These are phyloP conservation scores for Marcusenius ussheri DNA, from an alignment of 2,113 vertebrate genomes.

Conservation along the genomic window DNA sequence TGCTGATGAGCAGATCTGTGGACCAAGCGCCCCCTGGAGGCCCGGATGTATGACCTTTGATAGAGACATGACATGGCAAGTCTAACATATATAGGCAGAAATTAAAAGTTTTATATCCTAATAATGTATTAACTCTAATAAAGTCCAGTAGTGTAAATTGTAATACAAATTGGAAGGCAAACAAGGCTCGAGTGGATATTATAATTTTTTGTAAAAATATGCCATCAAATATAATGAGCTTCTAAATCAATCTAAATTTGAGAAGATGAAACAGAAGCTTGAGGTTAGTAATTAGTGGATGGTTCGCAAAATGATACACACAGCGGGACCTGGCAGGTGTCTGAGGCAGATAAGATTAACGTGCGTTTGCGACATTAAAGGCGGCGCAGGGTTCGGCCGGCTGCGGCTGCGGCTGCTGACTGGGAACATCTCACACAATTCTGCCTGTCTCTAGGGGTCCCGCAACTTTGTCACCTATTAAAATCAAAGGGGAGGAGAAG, in stretches of 20 bases:
- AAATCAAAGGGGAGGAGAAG: not conserved
- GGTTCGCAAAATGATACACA: slow-evolving; percentile 8
- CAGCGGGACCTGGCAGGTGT: slow-evolving; percentile 6
- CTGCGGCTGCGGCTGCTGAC: not conserved
- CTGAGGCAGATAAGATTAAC: slow-evolving; percentile 16
- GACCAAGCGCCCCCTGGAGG: not conserved
- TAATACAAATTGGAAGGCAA: not conserved
- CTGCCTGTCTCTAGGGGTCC: not conserved
- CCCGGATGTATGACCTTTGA: not conserved
- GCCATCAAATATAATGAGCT: not conserved
- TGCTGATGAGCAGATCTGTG: not conserved
- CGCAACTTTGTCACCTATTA: not conserved
- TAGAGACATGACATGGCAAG: not conserved
- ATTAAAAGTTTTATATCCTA: not conserved
- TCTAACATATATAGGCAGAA: not conserved
- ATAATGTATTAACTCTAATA: not conserved
- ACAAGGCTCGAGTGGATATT: not conserved
- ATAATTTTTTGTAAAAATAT: not conserved
- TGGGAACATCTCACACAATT: not conserved
- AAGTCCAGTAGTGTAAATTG: not conserved
- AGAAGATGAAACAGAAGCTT: not conserved
- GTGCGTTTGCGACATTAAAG: not conserved
- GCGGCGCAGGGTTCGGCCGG: not conserved
- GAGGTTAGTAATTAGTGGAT: slow-evolving; percentile 7
- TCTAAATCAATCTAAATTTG: slow-evolving; percentile 3